A percentile compares a stretch with the other conserved stretches of the same genome.
Conservation (phyloP, 2,113 vertebrate species). For the Halichoerus grypus region DNA sequence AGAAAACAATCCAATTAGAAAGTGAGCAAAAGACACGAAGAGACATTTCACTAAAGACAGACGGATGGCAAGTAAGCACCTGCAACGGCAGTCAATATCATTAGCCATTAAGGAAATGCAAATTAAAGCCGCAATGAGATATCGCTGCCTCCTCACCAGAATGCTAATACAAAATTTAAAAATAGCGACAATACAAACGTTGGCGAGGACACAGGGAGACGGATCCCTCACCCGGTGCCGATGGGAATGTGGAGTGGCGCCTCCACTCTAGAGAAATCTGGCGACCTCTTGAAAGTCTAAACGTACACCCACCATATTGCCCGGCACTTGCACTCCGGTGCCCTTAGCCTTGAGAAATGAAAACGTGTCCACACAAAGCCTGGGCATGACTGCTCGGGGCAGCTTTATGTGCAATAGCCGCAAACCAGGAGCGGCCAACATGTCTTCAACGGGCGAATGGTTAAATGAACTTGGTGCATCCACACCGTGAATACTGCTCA, state of each 20-base stretch:
- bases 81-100: not conserved
- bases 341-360: not conserved
- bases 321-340: not conserved
- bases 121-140: not conserved
- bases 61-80: not conserved
- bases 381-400: not conserved
- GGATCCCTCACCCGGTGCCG: rapidly evolving
- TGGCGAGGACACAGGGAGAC: not conserved
- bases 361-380: not conserved
- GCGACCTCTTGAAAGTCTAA: constrained; percentile 8
- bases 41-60: not conserved
- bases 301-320: not conserved
- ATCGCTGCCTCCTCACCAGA: not conserved
- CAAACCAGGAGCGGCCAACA: not conserved
- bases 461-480: not conserved
- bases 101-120: not conserved
- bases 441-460: not conserved
- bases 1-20: not conserved
- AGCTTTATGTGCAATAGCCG: not conserved
- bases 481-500: not conserved
- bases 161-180: not conserved
- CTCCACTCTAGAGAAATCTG: not conserved
- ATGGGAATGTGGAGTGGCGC: not conserved
- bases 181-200: not conserved
- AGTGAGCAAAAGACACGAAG: not conserved